Conservation (phyloP, 2,888 invertebrate genomes). For the Chamaedrilus cognettii region DNA sequence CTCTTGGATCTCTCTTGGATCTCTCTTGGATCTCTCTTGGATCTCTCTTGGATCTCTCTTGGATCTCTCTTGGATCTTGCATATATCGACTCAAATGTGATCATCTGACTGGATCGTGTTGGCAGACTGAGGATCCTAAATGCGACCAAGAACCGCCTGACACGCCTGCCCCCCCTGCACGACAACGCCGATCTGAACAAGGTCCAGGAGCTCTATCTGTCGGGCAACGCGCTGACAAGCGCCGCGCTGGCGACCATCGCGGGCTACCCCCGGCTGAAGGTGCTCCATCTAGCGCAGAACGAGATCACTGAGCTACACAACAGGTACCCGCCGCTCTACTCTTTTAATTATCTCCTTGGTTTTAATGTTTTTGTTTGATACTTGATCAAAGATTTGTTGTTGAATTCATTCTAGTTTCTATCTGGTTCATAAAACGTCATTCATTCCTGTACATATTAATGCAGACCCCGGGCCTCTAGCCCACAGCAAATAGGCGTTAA, state of each 20-base stretch:
- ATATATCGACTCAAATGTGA: not conserved
- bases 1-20: not conserved
- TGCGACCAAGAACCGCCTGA: slow-evolving; percentile 54
- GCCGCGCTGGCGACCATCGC: slow-evolving; percentile 51
- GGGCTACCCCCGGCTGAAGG: slow-evolving; percentile 54
- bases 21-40: too few species aligned
- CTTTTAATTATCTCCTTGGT: too few species aligned
- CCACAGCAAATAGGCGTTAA: too few species aligned
- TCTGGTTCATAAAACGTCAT: too few species aligned
- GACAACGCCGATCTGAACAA: slow-evolving; percentile 56
- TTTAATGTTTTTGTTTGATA: too few species aligned
- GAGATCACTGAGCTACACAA: slow-evolving; percentile 58
- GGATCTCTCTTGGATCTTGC: too few species aligned
- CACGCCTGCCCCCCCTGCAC: slow-evolving; percentile 52
- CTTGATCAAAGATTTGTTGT: too few species aligned
- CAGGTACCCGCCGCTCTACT: slow-evolving; percentile 52
- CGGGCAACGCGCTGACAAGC: slow-evolving; percentile 58
- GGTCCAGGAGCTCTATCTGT: slow-evolving; percentile 58
- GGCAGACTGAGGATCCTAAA: slow-evolving; percentile 60
- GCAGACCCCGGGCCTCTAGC: too few species aligned
- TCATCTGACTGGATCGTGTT: too few species aligned
- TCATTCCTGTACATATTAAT: too few species aligned
- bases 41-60: too few species aligned
- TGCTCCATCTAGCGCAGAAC: slow-evolving; percentile 60
- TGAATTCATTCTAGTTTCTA: too few species aligned